Base-by-base conservation (phyloP, 2,888 invertebrate genomes). In the Eurytoma adleriae region DNA sequence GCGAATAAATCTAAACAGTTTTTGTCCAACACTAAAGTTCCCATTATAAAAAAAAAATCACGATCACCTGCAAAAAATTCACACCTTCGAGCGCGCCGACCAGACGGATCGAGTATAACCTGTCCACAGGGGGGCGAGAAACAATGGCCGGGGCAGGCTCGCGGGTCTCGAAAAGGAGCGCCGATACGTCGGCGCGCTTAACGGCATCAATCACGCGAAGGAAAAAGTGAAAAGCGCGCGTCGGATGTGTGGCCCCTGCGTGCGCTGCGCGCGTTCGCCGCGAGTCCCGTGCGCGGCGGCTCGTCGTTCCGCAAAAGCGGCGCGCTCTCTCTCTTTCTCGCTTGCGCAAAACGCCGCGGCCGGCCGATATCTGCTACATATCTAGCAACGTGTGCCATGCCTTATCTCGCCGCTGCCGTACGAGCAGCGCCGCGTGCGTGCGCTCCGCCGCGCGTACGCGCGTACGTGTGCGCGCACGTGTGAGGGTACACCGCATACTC, bases 311-410 rank as follows among this genome's bases (percentile, higher is more conserved):
- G 27, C 48, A 48, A 64, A 30, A 64, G 40, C 64, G 27, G 40
- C 16, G 10, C 56, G 48, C 72, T 57, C 66, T 20, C 66, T 52
- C 67, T 24, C 79, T 62, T 69, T 56, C 24, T 62, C 57, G 57
- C 57, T 59, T n/a, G 57, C 57, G 27, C 7, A 27, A 40, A 54
- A 30, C 71, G 20, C n/a, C 40, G 69, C 68, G 57, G 57, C 69
- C 18, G 70, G 79, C 80, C 83, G 87, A 87, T 90, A 89, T 90
- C 89, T 86, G 88, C 83, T 88, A 89, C 88, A 88, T 89, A 90
- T 90, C 89, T 89, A 87, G 87, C 85, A 89, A 89, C 89, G 89
- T 89, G 88, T 88, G 89, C 87, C 88, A 87, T 86, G 87, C 85
- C 88, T 89, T 90, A 90, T 90, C 89, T 89, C 83, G 80, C 30